Evolutionary conservation across 2,797 vertebrate genomes (phyloP).

Genomic region (Cryptoprocta ferox): DNA sequence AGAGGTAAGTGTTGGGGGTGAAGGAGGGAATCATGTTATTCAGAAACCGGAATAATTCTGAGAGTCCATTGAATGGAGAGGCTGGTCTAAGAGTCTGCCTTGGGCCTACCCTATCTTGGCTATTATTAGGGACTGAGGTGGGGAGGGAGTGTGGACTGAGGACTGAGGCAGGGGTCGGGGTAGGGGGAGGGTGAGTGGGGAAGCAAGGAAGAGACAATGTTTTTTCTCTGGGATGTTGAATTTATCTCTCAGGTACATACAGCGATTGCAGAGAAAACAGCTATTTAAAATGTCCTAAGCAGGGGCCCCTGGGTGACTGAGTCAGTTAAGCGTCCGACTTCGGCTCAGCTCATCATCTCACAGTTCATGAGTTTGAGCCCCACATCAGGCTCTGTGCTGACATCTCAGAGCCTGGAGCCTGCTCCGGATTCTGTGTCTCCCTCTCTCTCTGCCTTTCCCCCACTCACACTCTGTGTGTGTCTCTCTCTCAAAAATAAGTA

Average conservation of each 20-base stretch:
- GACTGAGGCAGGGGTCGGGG: accelerated
- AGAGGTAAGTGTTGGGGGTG: not conserved
- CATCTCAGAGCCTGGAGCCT: no score
- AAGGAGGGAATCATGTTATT: slow-evolving; percentile 44
- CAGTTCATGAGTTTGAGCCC: no score
- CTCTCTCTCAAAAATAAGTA: no score
- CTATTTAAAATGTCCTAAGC: not conserved
- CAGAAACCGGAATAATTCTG: slow-evolving; percentile 51
- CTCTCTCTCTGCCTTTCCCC: no score
- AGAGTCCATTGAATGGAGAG: slow-evolving; percentile 23
- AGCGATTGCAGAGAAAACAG: not conserved
- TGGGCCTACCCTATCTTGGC: not conserved
- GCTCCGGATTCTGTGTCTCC: no score
- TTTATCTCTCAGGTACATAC: not conserved
- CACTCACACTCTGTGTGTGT: no score
- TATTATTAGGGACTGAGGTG: not conserved
- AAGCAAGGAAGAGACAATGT: not conserved
- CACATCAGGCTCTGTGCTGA: no score
- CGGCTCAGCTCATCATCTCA: no score
- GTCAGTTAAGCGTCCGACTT: no score
- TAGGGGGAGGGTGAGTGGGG: accelerated
- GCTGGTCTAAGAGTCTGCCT: not conserved
- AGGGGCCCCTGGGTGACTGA: not conserved
- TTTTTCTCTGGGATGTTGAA: not conserved
- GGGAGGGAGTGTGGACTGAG: accelerated